Evolutionary conservation across 1,140 invertebrate genomes (phyloP).

Genomic region (Oryctes rhinoceros): DNA sequence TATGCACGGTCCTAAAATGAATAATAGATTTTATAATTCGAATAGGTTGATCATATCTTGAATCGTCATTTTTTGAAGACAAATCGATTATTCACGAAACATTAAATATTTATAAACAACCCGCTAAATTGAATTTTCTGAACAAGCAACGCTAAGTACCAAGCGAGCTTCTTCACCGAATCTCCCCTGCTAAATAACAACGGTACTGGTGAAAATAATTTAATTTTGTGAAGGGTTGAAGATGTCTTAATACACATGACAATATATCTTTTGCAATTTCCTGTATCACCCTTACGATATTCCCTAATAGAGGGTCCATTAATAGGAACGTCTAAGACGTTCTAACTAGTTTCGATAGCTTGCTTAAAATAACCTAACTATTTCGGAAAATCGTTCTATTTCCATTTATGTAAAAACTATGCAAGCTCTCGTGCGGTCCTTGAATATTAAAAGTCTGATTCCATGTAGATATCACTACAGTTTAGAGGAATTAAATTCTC

Average conservation of each 20-base stretch:
- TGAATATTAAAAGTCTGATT: no score
- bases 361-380: not conserved
- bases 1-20: constrained; percentile 46
- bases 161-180: not conserved
- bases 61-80: constrained; percentile 1
- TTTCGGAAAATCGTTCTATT: no score
- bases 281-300: constrained; percentile 9
- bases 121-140: constrained; percentile 9
- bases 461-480: no score
- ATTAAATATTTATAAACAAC: constrained; percentile 34
- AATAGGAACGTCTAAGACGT: constrained; percentile 10
- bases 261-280: constrained; percentile 36
- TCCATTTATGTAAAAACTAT: not conserved
- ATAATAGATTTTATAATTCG: constrained; percentile 48
- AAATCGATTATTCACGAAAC: not conserved
- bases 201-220: constrained; percentile 17
- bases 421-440: no score
- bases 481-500: no score
- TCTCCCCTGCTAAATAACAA: not conserved
- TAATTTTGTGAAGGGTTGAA: constrained; percentile 31
- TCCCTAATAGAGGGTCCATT: constrained; percentile 27
- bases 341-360: not conserved
- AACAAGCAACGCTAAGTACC: not conserved
- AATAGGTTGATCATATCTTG: constrained; percentile 47
- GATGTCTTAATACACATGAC: constrained; percentile 35